A percentile compares a stretch with the other conserved stretches of the same genome.
Evolutionary conservation across 1,140 invertebrate species (phyloP).

Genomic region (Plodia interpunctella): DNA sequence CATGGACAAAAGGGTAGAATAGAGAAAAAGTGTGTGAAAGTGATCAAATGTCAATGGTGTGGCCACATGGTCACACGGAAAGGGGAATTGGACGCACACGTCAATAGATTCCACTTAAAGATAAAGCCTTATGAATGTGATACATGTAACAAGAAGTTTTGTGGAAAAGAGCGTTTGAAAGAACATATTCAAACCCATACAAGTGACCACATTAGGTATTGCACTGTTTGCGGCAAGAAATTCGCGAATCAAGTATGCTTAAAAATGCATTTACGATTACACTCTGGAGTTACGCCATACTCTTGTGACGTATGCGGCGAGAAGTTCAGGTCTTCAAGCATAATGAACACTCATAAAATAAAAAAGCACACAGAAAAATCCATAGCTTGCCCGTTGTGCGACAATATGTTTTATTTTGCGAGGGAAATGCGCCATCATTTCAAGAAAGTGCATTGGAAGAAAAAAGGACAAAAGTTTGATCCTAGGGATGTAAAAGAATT

Average conservation of each 20-base stretch:
- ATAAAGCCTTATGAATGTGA: conserved; percentile 35
- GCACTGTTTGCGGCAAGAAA: conserved; percentile 31
- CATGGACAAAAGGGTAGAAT: conserved; percentile 14
- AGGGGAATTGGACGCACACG: conserved; percentile 31
- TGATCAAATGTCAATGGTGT: conserved; percentile 23
- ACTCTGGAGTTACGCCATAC: conserved; percentile 36
- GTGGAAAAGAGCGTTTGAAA: conserved; percentile 24
- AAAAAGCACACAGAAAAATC: conserved; percentile 33
- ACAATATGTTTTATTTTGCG: conserved; percentile 29
- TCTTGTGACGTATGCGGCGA: conserved; percentile 35
- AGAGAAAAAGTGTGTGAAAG: conserved; percentile 14
- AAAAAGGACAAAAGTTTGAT: conserved; percentile 29
- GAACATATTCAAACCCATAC: conserved; percentile 31
- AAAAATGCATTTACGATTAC: conserved; percentile 31
- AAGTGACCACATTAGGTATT: conserved; percentile 18
- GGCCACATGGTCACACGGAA: conserved; percentile 25
- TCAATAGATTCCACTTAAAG: conserved; percentile 37
- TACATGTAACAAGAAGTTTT: conserved; percentile 31
- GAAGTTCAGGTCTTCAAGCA: conserved; percentile 40
- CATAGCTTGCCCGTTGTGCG: conserved; percentile 31
- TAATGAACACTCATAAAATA: conserved; percentile 33
- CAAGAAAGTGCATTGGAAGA: conserved; percentile 35
- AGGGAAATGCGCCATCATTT: conserved; percentile 35
- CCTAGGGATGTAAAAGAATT: conserved; percentile 28
- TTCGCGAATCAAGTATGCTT: conserved; percentile 32